Base-by-base conservation (phyloP, 53 echinoderm and acorn worm genomes). In the Hippasteria phrygiana region DNA sequence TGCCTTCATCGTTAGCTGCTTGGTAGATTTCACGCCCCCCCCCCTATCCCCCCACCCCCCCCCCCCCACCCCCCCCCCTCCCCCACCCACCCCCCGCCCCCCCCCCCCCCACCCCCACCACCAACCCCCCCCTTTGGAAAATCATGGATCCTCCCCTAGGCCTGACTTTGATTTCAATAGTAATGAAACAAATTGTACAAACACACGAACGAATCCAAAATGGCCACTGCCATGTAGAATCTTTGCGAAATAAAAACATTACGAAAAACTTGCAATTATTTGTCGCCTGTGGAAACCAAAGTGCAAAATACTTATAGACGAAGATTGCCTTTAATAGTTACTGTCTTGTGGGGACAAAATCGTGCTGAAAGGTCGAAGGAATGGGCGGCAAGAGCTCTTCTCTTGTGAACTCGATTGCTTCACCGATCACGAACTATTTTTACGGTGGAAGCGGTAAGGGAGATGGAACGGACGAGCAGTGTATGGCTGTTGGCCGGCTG, bases 351-450 rank as follows among this genome's bases (percentile, higher is more conserved):
- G 34, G 13, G 54, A 41, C 32, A 51, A 14, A 72, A 5, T 17
- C 11, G 10, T 18, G 5, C 43, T 14, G 70, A 43, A 9, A 72
- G 43, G 38, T 36, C 33, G 56, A 26, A 65, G 62, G 36, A 81
- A 90, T 90, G 90, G 90, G 90, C 5, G 16, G 62, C 37, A 90
- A 90, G 46, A 90, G 81, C 42, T 90, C 90, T 18, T 45, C 90
- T 8, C 31, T 90, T n/a, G 90, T 81, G 80, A 67, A 90, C 31
- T 72, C 80, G 24, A 90, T 90, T 31, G 24, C 90, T 13, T 90
- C 90, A 29, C 90, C 90, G 29, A 81, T 90, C 55, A 59, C 90
- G 11, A 80, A 81, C 81, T 90, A 90, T 90, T 90, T 90, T 54
- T 90, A 90, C 73, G 90, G 89, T 18, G 53, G 64, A 24, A 55